Evolutionary conservation across 2,888 invertebrate genomes (phyloP).

Genomic region (Metopia argyrocephala): DNA sequence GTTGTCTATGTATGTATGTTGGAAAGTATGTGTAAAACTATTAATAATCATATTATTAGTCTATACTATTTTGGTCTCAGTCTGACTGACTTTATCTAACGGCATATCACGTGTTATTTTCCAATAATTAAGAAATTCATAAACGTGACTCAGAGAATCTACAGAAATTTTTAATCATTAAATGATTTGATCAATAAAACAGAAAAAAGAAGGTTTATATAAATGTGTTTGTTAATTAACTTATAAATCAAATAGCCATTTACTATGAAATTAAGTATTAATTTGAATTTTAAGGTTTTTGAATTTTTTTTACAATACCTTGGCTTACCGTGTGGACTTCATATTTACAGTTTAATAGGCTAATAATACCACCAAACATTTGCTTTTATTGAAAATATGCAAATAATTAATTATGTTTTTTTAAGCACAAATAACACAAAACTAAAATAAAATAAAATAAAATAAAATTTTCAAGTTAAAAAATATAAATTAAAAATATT

Average conservation of each 20-base stretch:
- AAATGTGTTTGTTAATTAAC: constrained; percentile 37
- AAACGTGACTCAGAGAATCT: too few relatives aligned
- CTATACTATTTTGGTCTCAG: neutral
- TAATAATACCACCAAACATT: too few relatives aligned
- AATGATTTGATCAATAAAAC: constrained; percentile 28
- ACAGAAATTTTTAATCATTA: constrained; percentile 32
- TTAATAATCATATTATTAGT: neutral
- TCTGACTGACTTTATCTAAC: constrained; percentile 23
- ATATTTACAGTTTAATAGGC: neutral
- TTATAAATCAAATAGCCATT: constrained; percentile 51
- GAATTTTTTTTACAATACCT: too few relatives aligned
- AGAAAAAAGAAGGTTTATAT: neutral
- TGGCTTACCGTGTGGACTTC: too few relatives aligned
- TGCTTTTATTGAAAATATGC: too few relatives aligned
- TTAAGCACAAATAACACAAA: too few relatives aligned
- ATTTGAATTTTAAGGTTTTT: constrained; percentile 17
- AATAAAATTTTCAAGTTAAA: too few relatives aligned
- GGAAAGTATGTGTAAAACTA: neutral
- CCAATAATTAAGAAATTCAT: neutral
- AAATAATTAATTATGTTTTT: too few relatives aligned
- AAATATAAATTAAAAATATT: too few relatives aligned
- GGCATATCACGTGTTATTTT: constrained; percentile 54
- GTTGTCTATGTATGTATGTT: too few relatives aligned
- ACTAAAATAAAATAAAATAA: too few relatives aligned
- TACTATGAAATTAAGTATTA: constrained; percentile 38